Conservation (phyloP, 2,113 vertebrate species). For the Galbula dea region DNA sequence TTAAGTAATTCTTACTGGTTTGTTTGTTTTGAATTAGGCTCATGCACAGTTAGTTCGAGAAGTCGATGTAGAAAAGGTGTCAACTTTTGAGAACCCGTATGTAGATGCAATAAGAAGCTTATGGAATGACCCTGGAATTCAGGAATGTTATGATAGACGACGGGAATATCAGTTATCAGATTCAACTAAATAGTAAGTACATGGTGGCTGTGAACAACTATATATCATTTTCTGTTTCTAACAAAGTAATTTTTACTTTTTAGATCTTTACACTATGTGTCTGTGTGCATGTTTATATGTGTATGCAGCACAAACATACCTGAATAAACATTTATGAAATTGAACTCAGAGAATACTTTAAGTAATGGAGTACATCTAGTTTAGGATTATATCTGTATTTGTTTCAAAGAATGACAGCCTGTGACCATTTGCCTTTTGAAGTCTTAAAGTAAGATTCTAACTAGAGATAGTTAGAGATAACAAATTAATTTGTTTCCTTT, state of each 20-base stretch:
- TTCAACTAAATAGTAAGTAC: constrained; percentile 95
- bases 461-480: not conserved
- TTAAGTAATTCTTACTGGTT: not conserved
- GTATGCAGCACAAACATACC: not conserved
- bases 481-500: not conserved
- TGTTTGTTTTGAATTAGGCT: constrained; percentile 69
- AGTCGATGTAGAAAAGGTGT: constrained; percentile 84
- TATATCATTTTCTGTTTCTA: not conserved
- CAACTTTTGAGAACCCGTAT: constrained; percentile 78
- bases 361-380: not conserved
- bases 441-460: not conserved
- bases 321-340: not conserved
- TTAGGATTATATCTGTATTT: not conserved
- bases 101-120: constrained; percentile 91
- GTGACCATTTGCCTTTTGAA: not conserved
- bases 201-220: not conserved
- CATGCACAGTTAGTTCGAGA: constrained; percentile 84
- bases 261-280: not conserved
- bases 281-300: not conserved
- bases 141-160: constrained; percentile 90
- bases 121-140: constrained; percentile 94
- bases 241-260: not conserved
- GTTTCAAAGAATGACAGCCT: not conserved
- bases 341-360: not conserved
- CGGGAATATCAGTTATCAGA: constrained; percentile 95